phyloP scores from a whole-genome alignment of 2,888 invertebrate species.

The Baccha elongata region DNA sequence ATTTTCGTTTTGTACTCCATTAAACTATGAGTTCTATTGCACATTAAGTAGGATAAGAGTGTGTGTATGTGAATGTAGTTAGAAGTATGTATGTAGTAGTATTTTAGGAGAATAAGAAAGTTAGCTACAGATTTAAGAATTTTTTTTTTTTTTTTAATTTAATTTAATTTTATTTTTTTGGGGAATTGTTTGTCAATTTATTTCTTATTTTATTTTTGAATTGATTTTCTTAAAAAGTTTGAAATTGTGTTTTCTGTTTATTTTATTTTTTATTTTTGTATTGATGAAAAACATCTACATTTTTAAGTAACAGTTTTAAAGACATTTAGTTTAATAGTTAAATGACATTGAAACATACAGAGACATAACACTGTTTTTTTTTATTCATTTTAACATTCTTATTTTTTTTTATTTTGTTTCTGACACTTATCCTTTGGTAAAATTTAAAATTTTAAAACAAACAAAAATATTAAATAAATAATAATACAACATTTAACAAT shows the following conservation, averaged over 20 bases:
- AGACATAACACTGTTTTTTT: conserved; percentile 68
- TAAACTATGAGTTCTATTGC: conserved; percentile 73
- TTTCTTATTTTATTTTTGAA: conserved; percentile 11
- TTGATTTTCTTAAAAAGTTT: conserved; percentile 26
- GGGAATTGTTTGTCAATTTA: conserved; percentile 7
- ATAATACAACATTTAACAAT: conserved; percentile 50
- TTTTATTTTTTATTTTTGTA: conserved; percentile 20
- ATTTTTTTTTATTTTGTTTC: not conserved
- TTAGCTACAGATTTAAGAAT: conserved; percentile 65
- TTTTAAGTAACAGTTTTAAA: conserved; percentile 72
- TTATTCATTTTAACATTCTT: conserved; percentile 18
- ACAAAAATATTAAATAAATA: conserved; percentile 19
- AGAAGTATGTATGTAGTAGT: conserved; percentile 56
- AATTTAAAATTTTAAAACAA: conserved; percentile 1
- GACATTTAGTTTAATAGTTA: conserved; percentile 71
- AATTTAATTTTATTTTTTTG: conserved; percentile 12
- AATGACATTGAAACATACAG: conserved; percentile 73
- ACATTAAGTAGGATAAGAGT: conserved; percentile 72
- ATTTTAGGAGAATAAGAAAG: conserved; percentile 65
- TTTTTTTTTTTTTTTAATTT: conserved; percentile 8
- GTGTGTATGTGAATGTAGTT: conserved; percentile 47
- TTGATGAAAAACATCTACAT: conserved; percentile 65
- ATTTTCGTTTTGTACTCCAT: conserved; percentile 69
- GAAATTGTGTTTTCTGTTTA: not conserved
- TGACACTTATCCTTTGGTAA: conserved; percentile 35